Evolutionary conservation across 2,113 vertebrate species (phyloP).

Genomic region (Colossoma macropomum): DNA sequence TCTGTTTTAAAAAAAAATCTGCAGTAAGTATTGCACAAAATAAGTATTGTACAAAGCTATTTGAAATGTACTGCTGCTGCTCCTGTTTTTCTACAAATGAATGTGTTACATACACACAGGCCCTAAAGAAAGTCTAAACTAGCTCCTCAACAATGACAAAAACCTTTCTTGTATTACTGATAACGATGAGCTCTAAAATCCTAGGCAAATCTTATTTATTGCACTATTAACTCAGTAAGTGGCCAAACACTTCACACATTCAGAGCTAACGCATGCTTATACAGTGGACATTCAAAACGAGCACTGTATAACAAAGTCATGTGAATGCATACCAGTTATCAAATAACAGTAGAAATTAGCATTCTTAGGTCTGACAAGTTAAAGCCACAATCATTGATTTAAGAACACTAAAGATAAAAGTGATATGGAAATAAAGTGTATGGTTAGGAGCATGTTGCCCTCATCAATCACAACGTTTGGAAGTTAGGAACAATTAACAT

Average conservation of each 20-base stretch:
- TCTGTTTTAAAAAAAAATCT: no score
- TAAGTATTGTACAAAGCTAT: no score
- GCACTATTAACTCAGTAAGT: not conserved
- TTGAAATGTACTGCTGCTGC: no score
- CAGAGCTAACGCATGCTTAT: not conserved
- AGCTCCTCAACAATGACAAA: no score
- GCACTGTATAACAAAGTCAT: not conserved
- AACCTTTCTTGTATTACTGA: not conserved
- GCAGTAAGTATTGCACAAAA: no score
- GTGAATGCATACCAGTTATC: not conserved
- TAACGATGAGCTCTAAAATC: not conserved
- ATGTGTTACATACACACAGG: no score
- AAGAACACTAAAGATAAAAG: not conserved
- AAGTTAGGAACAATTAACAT: no score
- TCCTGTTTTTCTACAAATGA: no score
- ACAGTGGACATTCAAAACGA: not conserved
- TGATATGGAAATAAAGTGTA: not conserved
- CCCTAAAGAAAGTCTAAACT: no score
- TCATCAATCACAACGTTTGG: no score
- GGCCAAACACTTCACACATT: not conserved
- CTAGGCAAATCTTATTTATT: slow-evolving; percentile 12
- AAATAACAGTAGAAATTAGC: not conserved
- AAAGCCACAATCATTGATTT: slow-evolving; percentile 26
- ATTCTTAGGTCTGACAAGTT: not conserved
- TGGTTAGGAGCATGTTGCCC: no score